Percentiles rank a stretch among this genome's conserved stretches.
Evolutionary conservation across 1,140 invertebrate genomes (phyloP).

Genomic region (Nebria ingens): DNA sequence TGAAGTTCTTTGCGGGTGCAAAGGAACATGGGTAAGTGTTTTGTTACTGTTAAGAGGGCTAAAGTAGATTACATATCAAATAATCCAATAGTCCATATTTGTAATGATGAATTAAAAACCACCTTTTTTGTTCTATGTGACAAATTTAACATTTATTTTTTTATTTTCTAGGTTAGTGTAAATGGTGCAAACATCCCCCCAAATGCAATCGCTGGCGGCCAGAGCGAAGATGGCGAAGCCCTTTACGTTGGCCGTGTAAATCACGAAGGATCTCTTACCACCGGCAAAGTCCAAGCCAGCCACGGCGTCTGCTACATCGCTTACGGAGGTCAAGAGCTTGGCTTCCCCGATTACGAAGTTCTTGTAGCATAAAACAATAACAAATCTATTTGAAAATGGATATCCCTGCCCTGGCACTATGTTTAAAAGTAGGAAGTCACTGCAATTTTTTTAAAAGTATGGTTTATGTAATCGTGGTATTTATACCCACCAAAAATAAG

Average conservation of each 20-base stretch:
- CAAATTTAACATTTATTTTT: too few species aligned
- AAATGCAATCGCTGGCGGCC: conserved; percentile 59
- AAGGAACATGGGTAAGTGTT: conserved; percentile 28
- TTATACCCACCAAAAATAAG: not conserved
- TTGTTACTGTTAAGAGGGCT: too few species aligned
- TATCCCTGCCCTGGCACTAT: not conserved
- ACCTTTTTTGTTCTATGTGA: conserved; percentile 46
- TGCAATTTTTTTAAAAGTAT: not conserved
- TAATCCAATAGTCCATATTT: conserved; percentile 4
- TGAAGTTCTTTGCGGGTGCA: conserved; percentile 45
- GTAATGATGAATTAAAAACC: conserved; percentile 4
- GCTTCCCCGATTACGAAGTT: conserved; percentile 66
- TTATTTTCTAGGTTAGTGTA: conserved; percentile 36
- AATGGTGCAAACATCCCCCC: conserved; percentile 53
- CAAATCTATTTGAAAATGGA: not conserved
- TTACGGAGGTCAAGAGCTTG: conserved; percentile 55
- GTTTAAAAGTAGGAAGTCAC: not conserved
- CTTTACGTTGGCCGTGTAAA: conserved; percentile 56
- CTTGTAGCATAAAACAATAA: conserved; percentile 37
- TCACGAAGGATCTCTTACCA: conserved; percentile 54
- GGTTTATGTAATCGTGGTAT: not conserved
- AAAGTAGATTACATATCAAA: not conserved
- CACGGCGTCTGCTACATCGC: conserved; percentile 63
- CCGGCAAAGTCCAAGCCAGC: conserved; percentile 63
- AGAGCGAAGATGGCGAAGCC: conserved; percentile 62